Base-by-base conservation (phyloP, 2,797 vertebrate species). In the Synanceia verrucosa region DNA sequence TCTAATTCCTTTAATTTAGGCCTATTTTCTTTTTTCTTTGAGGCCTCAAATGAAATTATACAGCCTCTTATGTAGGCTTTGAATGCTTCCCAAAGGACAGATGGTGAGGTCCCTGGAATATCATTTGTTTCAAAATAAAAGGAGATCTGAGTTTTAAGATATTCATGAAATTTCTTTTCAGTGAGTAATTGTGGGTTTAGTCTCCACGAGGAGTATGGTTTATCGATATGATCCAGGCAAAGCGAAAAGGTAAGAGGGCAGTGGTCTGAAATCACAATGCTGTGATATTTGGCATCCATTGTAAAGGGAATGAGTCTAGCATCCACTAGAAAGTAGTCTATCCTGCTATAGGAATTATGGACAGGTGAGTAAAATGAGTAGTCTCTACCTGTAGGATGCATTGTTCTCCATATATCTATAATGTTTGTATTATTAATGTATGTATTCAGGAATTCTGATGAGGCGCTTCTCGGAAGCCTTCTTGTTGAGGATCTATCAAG, bases 281-380 rank as follows among this genome's bases (percentile, higher is more conserved):
- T 44, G 3, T 24, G 28, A 61, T 47, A 61, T 11, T 1, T 5
- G 23, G 5, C 24, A 11, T 34, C 1, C 5, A 57, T 0, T 39
- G 3, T 2, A n/a, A 11, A 33, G 2, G 28, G 28, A 34, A 1
- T 4, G 0, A 61, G 41, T 47, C 6, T 47, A 13, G 19, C 41
- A 3, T 46, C 8, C 1, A 61, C 18, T 6, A 47, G n/a, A n/a
- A 61, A 61, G 9, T 61, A 23, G 7, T 61, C 28, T 31, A 24
- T 61, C 3, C 29, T 46, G 31, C 28, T 48, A 18, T 34, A 62
- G 1, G 29, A 33, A 12, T 48, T 33, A 6, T 62, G 43, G 1
- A 62, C 43, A 34, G 43, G 57, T 19, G 57, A 60, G 28, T 44
- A 41, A 9, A 60, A 60, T n/a, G 26, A 60, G 5, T 60, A 60